Evolutionary conservation across 2,797 vertebrate genomes (phyloP).

Genomic region (Melanotaenia nigrans): DNA sequence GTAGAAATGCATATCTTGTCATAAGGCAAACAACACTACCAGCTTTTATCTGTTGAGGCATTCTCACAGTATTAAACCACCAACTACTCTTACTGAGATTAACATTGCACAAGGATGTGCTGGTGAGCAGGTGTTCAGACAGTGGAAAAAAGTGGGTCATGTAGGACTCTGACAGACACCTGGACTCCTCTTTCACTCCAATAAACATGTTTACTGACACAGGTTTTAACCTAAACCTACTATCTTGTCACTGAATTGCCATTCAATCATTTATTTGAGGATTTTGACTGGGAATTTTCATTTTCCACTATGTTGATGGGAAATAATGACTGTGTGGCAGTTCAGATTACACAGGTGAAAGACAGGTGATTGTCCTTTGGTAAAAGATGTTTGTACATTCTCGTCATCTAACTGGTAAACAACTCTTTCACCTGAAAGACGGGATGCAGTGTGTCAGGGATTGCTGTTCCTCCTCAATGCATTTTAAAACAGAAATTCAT

Average conservation of each 20-base stretch:
- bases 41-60: not conserved
- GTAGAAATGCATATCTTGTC: not conserved
- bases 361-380: not conserved
- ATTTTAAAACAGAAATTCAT: constrained; percentile 68
- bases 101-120: constrained; percentile 20
- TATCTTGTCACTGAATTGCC: not conserved
- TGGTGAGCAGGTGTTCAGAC: constrained; percentile 61
- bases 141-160: constrained; percentile 61
- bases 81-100: constrained; percentile 30
- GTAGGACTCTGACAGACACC: constrained; percentile 19
- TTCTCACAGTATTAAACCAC: constrained; percentile 1
- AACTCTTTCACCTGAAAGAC: constrained; percentile 38
- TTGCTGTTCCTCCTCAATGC: constrained; percentile 45
- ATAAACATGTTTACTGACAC: not conserved
- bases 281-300: not conserved
- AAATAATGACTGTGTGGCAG: not conserved
- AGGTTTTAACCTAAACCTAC: constrained; percentile 1
- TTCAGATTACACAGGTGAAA: constrained; percentile 27
- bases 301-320: constrained; percentile 5
- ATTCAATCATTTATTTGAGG: not conserved
- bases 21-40: not conserved
- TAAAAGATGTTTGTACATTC: not conserved
- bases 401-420: constrained; percentile 7
- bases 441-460: constrained; percentile 33
- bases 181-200: constrained; percentile 25